Percentiles rank a stretch among this genome's conserved stretches.
Conservation (phyloP, 1,140 invertebrate genomes). For the Elymnias hypermnestra region DNA sequence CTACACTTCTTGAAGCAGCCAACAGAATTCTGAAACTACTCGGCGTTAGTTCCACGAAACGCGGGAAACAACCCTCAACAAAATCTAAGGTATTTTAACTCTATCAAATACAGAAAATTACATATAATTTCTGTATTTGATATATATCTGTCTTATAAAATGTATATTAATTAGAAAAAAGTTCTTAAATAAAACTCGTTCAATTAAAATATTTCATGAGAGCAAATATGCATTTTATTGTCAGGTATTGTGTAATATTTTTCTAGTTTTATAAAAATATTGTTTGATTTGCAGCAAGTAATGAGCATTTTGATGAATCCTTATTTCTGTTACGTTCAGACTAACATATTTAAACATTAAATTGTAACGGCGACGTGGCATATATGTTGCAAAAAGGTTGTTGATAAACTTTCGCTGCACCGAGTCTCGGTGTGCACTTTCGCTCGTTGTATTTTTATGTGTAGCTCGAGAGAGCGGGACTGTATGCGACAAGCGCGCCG, state of each 20-base stretch:
- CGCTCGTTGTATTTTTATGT: slow-evolving; percentile 36
- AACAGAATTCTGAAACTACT: slow-evolving; percentile 74
- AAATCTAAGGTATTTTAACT: slow-evolving; percentile 70
- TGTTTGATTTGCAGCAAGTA: too few species aligned
- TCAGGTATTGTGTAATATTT: too few species aligned
- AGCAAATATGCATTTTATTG: too few species aligned
- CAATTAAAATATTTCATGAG: too few species aligned
- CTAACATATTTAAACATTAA: background rate
- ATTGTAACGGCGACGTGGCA: slow-evolving; percentile 4
- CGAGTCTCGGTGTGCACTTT: slow-evolving; percentile 47
- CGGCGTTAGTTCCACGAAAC: slow-evolving; percentile 71
- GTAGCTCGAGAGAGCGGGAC: slow-evolving; percentile 15
- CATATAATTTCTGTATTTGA: too few species aligned
- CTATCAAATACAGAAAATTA: too few species aligned
- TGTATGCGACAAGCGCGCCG: slow-evolving; percentile 23
- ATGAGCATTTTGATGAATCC: too few species aligned
- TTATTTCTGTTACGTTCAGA: too few species aligned
- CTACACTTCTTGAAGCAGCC: slow-evolving; percentile 72
- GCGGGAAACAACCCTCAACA: slow-evolving; percentile 68
- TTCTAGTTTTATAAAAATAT: too few species aligned
- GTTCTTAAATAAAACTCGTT: too few species aligned
- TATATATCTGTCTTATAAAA: too few species aligned
- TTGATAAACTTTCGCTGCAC: slow-evolving; percentile 57
- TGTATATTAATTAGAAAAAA: too few species aligned
- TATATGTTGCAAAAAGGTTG: slow-evolving; percentile 12